These are phyloP conservation scores for Falco biarmicus DNA, from an alignment of 2,797 vertebrate species.

Conservation along the genomic window DNA sequence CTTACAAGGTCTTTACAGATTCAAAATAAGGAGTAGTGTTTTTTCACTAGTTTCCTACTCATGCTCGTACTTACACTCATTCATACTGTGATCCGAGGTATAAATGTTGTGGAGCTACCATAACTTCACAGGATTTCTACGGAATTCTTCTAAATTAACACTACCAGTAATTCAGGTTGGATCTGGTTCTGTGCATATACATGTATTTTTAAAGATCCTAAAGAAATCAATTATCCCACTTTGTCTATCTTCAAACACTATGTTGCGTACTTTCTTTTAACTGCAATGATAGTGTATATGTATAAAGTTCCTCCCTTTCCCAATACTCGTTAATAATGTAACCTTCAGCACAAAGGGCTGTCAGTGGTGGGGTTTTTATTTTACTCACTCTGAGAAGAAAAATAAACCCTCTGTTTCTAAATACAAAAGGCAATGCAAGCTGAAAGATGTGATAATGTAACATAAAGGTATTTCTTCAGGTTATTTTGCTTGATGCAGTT, in stretches of 20 bases:
- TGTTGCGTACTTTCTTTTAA: not conserved
- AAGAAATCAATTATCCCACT: not conserved
- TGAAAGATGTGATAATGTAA: not conserved
- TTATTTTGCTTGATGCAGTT: slow-evolving; percentile 38
- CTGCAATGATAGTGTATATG: not conserved
- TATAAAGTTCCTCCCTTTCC: not conserved
- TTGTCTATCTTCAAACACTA: not conserved
- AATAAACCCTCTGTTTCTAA: not conserved
- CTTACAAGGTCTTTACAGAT: not conserved
- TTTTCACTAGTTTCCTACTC: not conserved
- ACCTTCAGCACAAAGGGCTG: slow-evolving; percentile 14
- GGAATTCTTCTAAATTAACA: not conserved
- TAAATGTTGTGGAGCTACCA: not conserved
- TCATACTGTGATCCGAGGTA: not conserved
- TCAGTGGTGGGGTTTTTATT: not conserved
- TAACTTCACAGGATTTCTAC: not conserved
- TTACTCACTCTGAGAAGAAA: not conserved
- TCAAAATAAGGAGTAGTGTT: not conserved
- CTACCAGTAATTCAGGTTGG: not conserved
- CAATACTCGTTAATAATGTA: slow-evolving; percentile 26
- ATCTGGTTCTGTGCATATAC: not conserved
- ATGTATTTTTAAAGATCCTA: slow-evolving; percentile 13
- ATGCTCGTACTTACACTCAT: not conserved
- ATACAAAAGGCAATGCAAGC: not conserved
- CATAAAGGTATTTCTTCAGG: slow-evolving; percentile 13